These are phyloP conservation scores for Drosophila simulans DNA, from an alignment of 1,140 invertebrate species.

Conservation along the genomic window DNA sequence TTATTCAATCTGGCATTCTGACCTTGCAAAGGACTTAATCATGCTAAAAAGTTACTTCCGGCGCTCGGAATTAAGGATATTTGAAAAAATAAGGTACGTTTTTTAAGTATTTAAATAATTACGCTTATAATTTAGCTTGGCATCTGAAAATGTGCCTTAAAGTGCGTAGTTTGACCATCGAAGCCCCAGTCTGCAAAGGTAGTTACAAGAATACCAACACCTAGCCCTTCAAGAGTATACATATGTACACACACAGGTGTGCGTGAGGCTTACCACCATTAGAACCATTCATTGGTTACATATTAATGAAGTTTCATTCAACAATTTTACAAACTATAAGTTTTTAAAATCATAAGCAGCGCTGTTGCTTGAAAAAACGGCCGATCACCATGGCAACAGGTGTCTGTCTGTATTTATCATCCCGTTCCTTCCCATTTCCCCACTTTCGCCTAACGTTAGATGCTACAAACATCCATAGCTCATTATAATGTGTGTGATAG, in stretches of 20 bases:
- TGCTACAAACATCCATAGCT: slow-evolving; percentile 9
- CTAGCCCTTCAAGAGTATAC: slow-evolving; percentile 9
- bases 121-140: background rate
- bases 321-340: background rate
- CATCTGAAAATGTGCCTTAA: background rate
- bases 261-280: slow-evolving; percentile 4
- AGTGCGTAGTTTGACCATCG: slow-evolving; percentile 14
- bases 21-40: slow-evolving; percentile 15
- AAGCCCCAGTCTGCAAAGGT: slow-evolving; percentile 11
- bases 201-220: slow-evolving; percentile 3
- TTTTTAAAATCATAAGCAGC: slow-evolving; percentile 11
- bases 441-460: slow-evolving; percentile 13
- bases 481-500: slow-evolving; percentile 24
- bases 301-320: background rate
- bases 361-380: slow-evolving; percentile 5
- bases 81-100: slow-evolving; percentile 22
- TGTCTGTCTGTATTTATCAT: background rate
- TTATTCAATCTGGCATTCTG: background rate
- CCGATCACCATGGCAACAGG: slow-evolving; percentile 38
- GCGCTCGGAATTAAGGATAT: slow-evolving; percentile 23
- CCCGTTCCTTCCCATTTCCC: slow-evolving; percentile 7
- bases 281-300: background rate
- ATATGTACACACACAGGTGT: background rate
- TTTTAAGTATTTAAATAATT: too few relatives aligned
- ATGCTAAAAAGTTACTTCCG: slow-evolving; percentile 23